Conservation (phyloP, 92 coral and sea anemone genomes). For the Epizoanthus stellaris region DNA sequence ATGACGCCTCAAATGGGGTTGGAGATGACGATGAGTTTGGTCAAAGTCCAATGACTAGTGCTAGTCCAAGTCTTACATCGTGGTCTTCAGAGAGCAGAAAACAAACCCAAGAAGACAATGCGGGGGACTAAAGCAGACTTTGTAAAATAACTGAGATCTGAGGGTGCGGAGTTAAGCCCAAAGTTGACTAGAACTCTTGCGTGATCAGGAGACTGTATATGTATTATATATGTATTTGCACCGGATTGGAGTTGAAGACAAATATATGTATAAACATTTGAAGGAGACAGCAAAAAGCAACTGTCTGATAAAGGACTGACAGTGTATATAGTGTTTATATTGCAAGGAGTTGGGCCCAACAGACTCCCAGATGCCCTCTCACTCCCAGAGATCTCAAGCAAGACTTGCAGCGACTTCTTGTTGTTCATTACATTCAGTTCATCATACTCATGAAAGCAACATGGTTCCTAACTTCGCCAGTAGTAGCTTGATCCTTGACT, state of each 20-base stretch:
- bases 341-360: neutral
- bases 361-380: neutral
- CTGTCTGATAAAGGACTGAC: neutral
- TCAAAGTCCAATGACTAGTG: conserved; percentile 45
- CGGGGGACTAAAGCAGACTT: conserved; percentile 23
- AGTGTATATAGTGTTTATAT: conserved; percentile 47
- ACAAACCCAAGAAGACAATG: conserved; percentile 37
- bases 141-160: neutral
- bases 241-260: conserved; percentile 21
- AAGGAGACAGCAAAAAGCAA: neutral
- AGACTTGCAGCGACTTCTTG: conserved; percentile 9
- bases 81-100: conserved; percentile 44
- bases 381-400: conserved; percentile 2
- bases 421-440: conserved; percentile 24
- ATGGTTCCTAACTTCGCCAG: neutral
- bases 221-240: conserved; percentile 35
- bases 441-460: conserved; percentile 32
- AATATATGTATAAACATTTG: conserved; percentile 34
- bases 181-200: neutral
- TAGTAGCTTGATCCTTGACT: no score
- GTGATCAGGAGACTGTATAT: conserved; percentile 9
- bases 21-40: conserved; percentile 46
- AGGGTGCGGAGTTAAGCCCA: neutral
- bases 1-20: conserved; percentile 44
- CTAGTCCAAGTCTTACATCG: conserved; percentile 35